Evolutionary conservation across 2,113 vertebrate genomes (phyloP), one percentile per base, ranked within the genome.

Genomic region (Etheostoma spectabile): DNA sequence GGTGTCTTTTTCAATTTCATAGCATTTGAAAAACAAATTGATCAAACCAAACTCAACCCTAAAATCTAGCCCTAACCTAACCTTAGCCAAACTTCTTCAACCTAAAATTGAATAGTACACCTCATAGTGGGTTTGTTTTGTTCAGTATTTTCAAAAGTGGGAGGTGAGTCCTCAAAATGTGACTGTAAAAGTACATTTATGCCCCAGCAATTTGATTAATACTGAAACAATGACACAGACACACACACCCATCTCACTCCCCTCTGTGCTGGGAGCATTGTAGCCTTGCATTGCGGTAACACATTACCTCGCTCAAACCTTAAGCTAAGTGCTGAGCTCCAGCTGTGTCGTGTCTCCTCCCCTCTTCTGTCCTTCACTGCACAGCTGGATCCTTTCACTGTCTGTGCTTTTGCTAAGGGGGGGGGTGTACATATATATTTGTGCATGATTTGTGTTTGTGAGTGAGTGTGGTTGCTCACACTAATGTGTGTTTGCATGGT

Each of bases 271-370:
- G 64, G 74, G 62, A 86, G 53, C 22, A 8, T 8, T 51, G 52
- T 19, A 79, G 73, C 68, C 62, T 80, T 38, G 30, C 53, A 46
- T n/a, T 80, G 48, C 79, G 80, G 77, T 89, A 90, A 82, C 49
- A 72, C n/a, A 51, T 65, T 61, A 53, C 48, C 52, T 65, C 2
- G 10, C 42, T 74, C 60, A 66, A 52, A 80, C 82, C 46, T n/a
- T n/a, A n/a, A 5, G 19, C 27, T 72, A 67, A 62, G 73, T 68
- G 53, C 72, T 60, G 45, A 5, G 46, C 64, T 76, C 81, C 91
- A 92, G 91, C 91, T 93, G 93, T 70, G 80, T 79, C 30, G 0
- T 74, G 80, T 93, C 90, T 89, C 90, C 90, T 88, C 91, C 91
- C 82, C 53, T 79, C 62, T 64, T 68, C 78, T 59, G 74, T 82